A percentile compares a stretch with the other conserved stretches of the same genome.
These are phyloP conservation scores for Plotosus lineatus DNA, from an alignment of 2,113 vertebrate genomes.

Conservation along the genomic window DNA sequence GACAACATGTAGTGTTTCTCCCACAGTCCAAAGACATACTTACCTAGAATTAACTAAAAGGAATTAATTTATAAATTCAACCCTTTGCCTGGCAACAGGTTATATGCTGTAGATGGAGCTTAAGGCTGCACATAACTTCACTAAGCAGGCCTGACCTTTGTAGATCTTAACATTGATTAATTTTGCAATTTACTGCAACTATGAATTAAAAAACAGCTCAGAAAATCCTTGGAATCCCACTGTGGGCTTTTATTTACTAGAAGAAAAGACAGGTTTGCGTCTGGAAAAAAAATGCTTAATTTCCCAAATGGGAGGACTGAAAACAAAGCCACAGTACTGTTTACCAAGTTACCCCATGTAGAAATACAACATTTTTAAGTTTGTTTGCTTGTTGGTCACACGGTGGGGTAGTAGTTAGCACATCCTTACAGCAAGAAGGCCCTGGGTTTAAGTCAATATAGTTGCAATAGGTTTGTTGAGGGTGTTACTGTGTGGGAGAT, in stretches of 20 bases:
- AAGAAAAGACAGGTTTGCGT: not conserved
- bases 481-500: too few relatives aligned
- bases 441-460: not conserved
- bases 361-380: not conserved
- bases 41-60: not conserved
- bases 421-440: too few relatives aligned
- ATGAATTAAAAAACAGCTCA: not conserved
- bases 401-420: too few relatives aligned
- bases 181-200: slow-evolving; percentile 16
- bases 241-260: not conserved
- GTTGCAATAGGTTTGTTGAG: too few relatives aligned
- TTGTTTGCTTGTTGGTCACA: not conserved
- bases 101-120: not conserved
- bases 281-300: slow-evolving; percentile 8
- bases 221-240: not conserved
- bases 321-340: not conserved
- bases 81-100: not conserved
- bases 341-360: not conserved
- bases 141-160: not conserved
- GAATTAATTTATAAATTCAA: slow-evolving; percentile 20
- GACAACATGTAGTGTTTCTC: not conserved
- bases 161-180: slow-evolving; percentile 10
- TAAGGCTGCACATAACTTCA: not conserved
- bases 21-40: not conserved
- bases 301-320: not conserved